These are phyloP conservation scores for Galbula dea DNA, from an alignment of 2,113 vertebrate species.

Conservation along the genomic window DNA sequence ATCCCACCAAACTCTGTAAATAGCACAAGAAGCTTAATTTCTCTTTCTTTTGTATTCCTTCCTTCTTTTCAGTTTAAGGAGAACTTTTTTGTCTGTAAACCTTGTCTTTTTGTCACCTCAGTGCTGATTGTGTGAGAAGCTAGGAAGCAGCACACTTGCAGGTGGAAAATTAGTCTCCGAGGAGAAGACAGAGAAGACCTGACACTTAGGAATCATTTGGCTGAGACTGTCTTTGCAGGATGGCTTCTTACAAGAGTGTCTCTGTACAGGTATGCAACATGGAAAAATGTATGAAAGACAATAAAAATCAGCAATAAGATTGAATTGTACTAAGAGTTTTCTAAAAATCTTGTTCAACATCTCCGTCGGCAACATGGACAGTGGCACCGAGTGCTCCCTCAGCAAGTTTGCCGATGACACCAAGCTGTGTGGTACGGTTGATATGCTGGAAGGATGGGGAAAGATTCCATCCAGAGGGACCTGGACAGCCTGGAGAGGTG, in stretches of 20 bases:
- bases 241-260: neutral
- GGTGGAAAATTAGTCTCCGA: neutral
- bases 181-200: neutral
- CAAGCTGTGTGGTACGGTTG: too few species aligned
- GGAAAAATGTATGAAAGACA: neutral
- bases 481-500: too few species aligned
- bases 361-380: too few species aligned
- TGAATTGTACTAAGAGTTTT: neutral
- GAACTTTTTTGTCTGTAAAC: neutral
- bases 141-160: neutral
- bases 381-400: too few species aligned
- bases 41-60: neutral
- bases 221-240: neutral
- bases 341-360: too few species aligned
- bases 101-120: neutral
- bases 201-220: neutral
- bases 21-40: neutral
- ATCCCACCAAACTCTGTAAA: rapidly evolving
- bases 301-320: neutral
- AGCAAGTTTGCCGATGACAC: too few species aligned
- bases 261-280: neutral
- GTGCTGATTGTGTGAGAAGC: neutral
- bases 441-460: too few species aligned
- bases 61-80: neutral
- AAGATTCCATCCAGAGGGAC: too few species aligned